Conservation (phyloP, 2,888 invertebrate species). For the Apodemia hepburni region DNA sequence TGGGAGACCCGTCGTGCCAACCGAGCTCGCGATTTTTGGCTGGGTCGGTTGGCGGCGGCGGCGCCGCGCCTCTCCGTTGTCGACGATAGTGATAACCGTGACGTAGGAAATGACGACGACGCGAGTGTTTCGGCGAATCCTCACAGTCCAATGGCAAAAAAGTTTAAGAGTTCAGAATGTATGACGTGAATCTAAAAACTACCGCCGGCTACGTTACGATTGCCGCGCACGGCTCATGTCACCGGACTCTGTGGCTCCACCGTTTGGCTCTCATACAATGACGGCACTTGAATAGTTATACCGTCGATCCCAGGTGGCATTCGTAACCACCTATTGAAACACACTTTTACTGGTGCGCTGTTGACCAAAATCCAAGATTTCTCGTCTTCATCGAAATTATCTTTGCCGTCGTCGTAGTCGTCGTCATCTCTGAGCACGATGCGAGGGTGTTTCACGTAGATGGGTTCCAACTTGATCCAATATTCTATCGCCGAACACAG, state of each 20-base stretch:
- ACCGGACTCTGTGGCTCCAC: neutral
- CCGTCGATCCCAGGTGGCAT: neutral
- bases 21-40: constrained; percentile 12
- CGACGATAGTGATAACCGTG: too few relatives aligned
- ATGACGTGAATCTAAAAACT: neutral
- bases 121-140: neutral
- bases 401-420: neutral
- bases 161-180: neutral
- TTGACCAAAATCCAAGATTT: constrained; percentile 8
- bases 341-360: constrained; percentile 5
- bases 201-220: neutral
- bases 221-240: neutral
- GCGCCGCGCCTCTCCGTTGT: too few relatives aligned
- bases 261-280: neutral
- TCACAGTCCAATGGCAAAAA: neutral
- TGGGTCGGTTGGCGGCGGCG: neutral
- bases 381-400: neutral
- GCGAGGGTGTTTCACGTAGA: neutral
- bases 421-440: constrained; percentile 4
- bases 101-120: neutral
- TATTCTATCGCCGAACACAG: constrained; percentile 13
- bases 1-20: constrained; percentile 14
- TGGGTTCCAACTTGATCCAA: constrained; percentile 4
- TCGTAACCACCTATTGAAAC: neutral
- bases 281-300: neutral